Evolutionary conservation across 2,888 invertebrate species (phyloP), one percentile per base, ranked within the genome.

Genomic region (Globia sparganii): DNA sequence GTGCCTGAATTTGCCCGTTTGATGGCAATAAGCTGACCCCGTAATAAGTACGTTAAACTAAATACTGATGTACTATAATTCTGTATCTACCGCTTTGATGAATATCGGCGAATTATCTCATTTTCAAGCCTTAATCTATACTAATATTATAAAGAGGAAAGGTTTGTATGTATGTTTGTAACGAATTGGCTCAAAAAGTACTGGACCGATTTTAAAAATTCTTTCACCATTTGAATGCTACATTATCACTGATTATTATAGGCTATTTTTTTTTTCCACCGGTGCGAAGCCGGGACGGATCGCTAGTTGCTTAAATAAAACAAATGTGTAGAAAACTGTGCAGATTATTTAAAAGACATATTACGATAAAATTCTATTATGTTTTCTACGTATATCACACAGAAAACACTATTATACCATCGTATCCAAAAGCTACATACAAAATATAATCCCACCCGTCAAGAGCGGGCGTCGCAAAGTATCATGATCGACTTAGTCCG

Each of bases 401-500:
- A 67, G 25, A 78, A 74, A 69, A 53, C 34, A 49, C 18, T 25
- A n/a, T 70, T 70, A 71, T 67, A 71, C 25, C 40, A 2, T 75
- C 31, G 53, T 59, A 78, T 72, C 46, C 40, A 53, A 74, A 64
- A 71, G 65, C 85, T 78, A 72, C 78, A 83, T 77, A 75, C 69
- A 80, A 64, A 79, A 72, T 77, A 78, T 85, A 81, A 81, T 75
- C 37, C 56, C 31, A 28, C 70, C 66, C 40, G 43, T 25, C 66
- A 40, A 70, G 80, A 66, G 40, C 74, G 49, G 67, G 83, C 79
- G 82, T 78, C 75, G 68, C 66, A 82, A 85, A 84, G 85, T 84
- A 78, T 72, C 84, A 65, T 85, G 84, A 90, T 90, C 86, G 88
- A 86, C 89, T 90, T 87, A 90, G 77, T 78, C 68, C 83, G 76